Evolutionary conservation across 2,113 vertebrate genomes (phyloP).

Genomic region (Limnothrissa miodon): DNA sequence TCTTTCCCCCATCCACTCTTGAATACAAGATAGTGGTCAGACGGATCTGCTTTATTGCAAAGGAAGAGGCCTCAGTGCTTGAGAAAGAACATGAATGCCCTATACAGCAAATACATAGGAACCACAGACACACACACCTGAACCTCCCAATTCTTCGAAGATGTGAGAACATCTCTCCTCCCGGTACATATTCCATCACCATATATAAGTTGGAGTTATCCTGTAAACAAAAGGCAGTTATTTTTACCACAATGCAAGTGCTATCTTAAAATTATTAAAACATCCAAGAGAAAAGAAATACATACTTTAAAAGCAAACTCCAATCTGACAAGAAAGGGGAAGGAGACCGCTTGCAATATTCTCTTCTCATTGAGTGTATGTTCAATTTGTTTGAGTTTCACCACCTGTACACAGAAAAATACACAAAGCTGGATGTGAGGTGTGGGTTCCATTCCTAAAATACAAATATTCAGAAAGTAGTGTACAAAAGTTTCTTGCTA

Average conservation of each 20-base stretch:
- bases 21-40: no score
- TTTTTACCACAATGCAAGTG: not conserved
- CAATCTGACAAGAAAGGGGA: slow-evolving; percentile 96
- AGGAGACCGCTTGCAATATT: slow-evolving; percentile 98
- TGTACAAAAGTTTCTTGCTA: not conserved
- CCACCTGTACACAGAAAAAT: slow-evolving; percentile 75
- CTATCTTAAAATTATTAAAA: not conserved
- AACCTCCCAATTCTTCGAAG: slow-evolving; percentile 98
- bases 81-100: not conserved
- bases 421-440: slow-evolving; percentile 22
- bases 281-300: not conserved
- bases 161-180: slow-evolving; percentile 99
- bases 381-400: slow-evolving; percentile 99
- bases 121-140: slow-evolving; percentile 72
- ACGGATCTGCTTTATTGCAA: not conserved
- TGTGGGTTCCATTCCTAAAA: not conserved
- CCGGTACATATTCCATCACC: slow-evolving; percentile 99
- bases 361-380: slow-evolving; percentile 98
- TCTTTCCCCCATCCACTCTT: no score
- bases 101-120: not conserved
- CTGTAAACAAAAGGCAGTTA: slow-evolving; percentile 58
- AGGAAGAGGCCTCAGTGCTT: not conserved
- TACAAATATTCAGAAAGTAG: not conserved
- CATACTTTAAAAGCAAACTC: slow-evolving; percentile 97
- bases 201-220: slow-evolving; percentile 99